Base-by-base conservation (phyloP, 1,140 invertebrate species). In the Drosophila burlai region DNA sequence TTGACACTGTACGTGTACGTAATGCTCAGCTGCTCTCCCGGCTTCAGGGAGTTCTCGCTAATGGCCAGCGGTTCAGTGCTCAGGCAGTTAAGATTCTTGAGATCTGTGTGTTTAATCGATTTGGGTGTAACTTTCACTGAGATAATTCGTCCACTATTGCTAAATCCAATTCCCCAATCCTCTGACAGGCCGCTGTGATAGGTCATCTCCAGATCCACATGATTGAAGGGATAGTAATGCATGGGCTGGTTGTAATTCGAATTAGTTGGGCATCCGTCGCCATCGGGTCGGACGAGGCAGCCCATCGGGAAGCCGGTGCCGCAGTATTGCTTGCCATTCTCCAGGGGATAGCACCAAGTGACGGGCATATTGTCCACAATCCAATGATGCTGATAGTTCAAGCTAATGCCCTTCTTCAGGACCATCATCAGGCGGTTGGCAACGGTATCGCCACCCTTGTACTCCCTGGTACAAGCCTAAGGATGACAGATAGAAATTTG, bases 331-430 rank as follows among this genome's bases (percentile, higher is more conserved):
- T 95, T 94, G 68, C 94, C 95, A 92, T 96, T 95, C 76, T 98
- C 97, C 65, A 94, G 92, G 65, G 95, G 93, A 93, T 99, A 99
- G 93, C 99, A 99, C 97, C 97, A 99, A 0, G 97, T 97, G 3
- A 97, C 96, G 38, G 98, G 99, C 98, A 99, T 99, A 91, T 99
- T 99, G 94, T 99, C 97, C 83, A 99, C 95, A 86, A 98, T 98
- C 98, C 98, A 99, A 94, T 99, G 98, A 94, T 99, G 99, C 84
- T 99, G 97, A 94, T 99, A 99, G 93, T 99, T 99, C n/a, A 99
- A 94, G 77, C 96, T 96, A 94, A 99, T 99, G 73, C 97, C 98
- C 94, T 97, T 97, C 92, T 97, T 97, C 57, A 99, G 93, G 10
- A 97, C 95, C 61, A 96, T 96, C 60, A 99, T 93, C 76, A 96